phyloP scores from a whole-genome alignment of 2,113 vertebrate genomes.

The Stegastes partitus region DNA sequence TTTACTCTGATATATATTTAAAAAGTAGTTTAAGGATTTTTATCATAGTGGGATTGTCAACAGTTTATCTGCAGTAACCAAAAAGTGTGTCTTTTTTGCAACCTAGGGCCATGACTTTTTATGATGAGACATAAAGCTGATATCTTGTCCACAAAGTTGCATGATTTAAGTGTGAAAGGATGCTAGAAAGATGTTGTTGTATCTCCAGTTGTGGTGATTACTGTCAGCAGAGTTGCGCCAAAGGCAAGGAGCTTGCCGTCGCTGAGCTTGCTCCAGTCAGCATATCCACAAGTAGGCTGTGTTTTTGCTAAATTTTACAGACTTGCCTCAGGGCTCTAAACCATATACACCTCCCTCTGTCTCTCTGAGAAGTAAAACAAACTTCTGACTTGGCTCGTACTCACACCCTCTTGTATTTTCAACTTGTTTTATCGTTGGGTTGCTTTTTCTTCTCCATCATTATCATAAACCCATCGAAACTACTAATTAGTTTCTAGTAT shows the following conservation, averaged over 20 bases:
- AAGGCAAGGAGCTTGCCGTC: slow-evolving; percentile 21
- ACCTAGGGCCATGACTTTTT: neutral
- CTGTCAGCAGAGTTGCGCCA: slow-evolving; percentile 16
- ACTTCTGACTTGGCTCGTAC: slow-evolving; percentile 3
- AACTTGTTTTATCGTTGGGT: slow-evolving; percentile 7
- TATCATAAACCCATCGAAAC: neutral
- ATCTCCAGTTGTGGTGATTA: slow-evolving; percentile 29
- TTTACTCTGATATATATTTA: slow-evolving; percentile 4
- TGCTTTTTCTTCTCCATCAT: neutral
- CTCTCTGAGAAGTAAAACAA: slow-evolving; percentile 28
- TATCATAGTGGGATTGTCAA: neutral
- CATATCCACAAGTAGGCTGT: slow-evolving; percentile 53
- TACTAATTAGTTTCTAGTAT: neutral
- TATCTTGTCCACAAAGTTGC: neutral
- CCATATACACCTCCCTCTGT: slow-evolving; percentile 40
- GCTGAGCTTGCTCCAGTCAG: slow-evolving; percentile 77
- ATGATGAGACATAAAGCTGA: neutral
- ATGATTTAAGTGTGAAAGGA: neutral
- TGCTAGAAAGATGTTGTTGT: neutral
- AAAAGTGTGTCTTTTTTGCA: neutral
- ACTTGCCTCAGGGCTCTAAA: slow-evolving; percentile 37
- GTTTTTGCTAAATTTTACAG: slow-evolving; percentile 60
- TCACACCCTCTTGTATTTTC: slow-evolving; percentile 8
- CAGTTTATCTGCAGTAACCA: slow-evolving; percentile 22
- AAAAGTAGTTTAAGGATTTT: neutral